A percentile compares a stretch with the other conserved stretches of the same genome.
Evolutionary conservation across 2,888 invertebrate species (phyloP).

Genomic region (Oligia strigilis): DNA sequence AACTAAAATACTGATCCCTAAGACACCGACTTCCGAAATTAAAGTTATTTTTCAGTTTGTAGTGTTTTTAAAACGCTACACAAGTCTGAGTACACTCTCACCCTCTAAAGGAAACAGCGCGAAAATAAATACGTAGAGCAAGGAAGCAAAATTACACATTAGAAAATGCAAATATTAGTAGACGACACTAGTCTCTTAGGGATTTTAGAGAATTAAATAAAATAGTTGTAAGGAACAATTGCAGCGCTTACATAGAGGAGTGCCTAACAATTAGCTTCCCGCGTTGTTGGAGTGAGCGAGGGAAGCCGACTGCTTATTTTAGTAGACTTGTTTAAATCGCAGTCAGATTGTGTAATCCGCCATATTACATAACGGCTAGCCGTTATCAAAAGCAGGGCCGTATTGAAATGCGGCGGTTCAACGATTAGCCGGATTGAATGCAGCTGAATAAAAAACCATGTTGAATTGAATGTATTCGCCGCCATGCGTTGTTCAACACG

Average conservation of each 20-base stretch:
- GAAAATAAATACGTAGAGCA: slow-evolving; percentile 34
- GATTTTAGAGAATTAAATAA: slow-evolving; percentile 38
- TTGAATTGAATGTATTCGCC: too few relatives aligned
- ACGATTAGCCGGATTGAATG: too few relatives aligned
- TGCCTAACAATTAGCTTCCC: slow-evolving; percentile 39
- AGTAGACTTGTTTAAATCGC: slow-evolving; percentile 10
- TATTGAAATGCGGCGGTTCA: too few relatives aligned
- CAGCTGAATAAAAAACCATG: too few relatives aligned
- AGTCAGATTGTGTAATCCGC: too few relatives aligned
- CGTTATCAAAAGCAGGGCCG: too few relatives aligned
- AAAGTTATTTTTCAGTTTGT: too few relatives aligned
- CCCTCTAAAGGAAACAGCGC: not conserved
- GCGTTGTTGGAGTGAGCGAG: not conserved
- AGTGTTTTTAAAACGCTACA: not conserved
- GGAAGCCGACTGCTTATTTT: not conserved
- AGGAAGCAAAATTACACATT: slow-evolving; percentile 29
- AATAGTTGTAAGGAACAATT: slow-evolving; percentile 40
- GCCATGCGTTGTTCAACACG: too few relatives aligned
- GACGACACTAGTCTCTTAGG: slow-evolving; percentile 24
- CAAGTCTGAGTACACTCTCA: not conserved
- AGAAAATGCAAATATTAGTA: slow-evolving; percentile 43
- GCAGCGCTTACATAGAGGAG: slow-evolving; percentile 27
- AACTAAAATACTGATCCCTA: too few relatives aligned
- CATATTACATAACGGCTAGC: too few relatives aligned
- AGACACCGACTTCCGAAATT: too few relatives aligned